phyloP scores from a whole-genome alignment of 2,113 vertebrate genomes.

The Pampusana beccarii region DNA sequence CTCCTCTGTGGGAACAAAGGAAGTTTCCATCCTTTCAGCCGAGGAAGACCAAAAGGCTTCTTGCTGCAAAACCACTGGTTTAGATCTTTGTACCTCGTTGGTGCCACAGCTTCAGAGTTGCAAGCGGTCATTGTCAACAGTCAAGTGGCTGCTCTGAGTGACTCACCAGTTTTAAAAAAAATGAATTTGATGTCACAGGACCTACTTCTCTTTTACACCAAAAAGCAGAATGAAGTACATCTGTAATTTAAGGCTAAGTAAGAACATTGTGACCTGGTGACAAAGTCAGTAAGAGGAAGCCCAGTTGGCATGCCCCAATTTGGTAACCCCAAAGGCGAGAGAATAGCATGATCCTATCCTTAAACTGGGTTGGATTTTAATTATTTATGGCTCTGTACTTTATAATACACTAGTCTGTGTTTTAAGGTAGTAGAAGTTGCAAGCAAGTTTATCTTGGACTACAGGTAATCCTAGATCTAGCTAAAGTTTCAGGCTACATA shows the following conservation, averaged over 20 bases:
- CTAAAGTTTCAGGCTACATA: slow-evolving; percentile 3
- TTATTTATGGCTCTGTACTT: not conserved
- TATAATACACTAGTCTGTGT: not conserved
- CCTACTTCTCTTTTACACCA: slow-evolving; percentile 34
- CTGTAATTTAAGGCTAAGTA: slow-evolving; percentile 5
- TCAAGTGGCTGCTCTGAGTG: not conserved
- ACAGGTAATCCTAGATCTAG: slow-evolving; percentile 4
- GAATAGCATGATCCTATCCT: not conserved
- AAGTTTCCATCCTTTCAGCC: not conserved
- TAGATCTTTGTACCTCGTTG: rapidly evolving
- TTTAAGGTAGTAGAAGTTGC: not conserved
- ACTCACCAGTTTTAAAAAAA: not conserved
- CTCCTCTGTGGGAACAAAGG: not conserved
- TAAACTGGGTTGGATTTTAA: not conserved
- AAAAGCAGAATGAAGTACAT: not conserved
- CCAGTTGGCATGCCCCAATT: not conserved
- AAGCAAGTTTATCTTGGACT: slow-evolving; percentile 18
- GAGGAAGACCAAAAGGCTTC: not conserved
- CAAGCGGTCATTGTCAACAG: rapidly evolving
- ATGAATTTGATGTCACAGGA: not conserved
- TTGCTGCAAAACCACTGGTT: not conserved
- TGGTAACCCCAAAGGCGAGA: not conserved
- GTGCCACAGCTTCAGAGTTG: not conserved
- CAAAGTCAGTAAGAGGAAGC: slow-evolving; percentile 14
- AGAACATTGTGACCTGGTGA: slow-evolving; percentile 27